phyloP scores from a whole-genome alignment of 2,113 vertebrate genomes.

The Tauraco erythrolophus region DNA sequence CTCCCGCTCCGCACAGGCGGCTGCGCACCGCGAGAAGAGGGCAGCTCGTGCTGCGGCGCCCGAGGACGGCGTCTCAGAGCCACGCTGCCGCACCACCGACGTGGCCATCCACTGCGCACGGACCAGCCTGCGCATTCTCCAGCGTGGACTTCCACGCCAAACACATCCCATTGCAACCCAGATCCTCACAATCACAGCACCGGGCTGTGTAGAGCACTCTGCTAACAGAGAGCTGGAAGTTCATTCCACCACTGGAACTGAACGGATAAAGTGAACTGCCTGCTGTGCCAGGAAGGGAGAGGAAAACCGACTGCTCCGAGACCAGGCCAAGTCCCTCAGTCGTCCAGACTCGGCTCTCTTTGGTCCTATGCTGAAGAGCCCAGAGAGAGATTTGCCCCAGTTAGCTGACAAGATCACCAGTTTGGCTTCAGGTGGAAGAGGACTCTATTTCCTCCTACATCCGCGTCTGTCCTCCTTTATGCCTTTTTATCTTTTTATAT shows the following conservation, averaged over 20 bases:
- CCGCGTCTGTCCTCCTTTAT: background rate
- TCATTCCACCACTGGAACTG: background rate
- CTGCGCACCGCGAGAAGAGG: fast-evolving
- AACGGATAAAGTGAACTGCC: background rate
- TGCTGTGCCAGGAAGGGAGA: background rate
- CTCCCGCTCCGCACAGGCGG: background rate
- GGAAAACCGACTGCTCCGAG: background rate
- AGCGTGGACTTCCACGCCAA: background rate
- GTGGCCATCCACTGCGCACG: no score
- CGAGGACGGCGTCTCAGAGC: background rate
- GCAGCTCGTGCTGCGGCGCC: background rate
- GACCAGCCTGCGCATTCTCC: background rate
- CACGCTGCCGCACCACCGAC: no score
- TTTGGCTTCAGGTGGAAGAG: background rate
- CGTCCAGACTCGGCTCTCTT: background rate
- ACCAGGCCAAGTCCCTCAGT: background rate
- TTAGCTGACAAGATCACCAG: background rate
- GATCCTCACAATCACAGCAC: background rate
- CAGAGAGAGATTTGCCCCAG: background rate
- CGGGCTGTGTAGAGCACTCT: background rate
- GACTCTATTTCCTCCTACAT: background rate
- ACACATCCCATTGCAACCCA: background rate
- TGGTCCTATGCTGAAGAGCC: background rate
- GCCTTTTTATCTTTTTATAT: background rate
- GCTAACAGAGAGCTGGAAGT: background rate